A percentile compares a stretch with the other conserved stretches of the same genome.
phyloP scores from a whole-genome alignment of 2,797 vertebrate genomes.

The Oryzias dopingdopingensis region DNA sequence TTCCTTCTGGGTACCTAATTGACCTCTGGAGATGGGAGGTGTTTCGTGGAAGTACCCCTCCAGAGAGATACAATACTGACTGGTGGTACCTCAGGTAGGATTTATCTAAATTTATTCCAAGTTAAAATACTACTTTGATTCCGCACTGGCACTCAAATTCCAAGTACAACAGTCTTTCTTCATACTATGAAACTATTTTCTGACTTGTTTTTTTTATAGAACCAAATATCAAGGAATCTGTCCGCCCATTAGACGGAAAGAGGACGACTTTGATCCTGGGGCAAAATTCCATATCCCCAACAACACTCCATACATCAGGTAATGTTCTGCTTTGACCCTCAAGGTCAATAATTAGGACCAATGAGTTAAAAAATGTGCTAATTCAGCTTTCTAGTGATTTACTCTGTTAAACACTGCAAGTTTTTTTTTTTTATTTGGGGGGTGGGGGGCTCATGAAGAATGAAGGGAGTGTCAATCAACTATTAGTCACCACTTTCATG shows the following conservation, averaged over 20 bases:
- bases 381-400: background rate
- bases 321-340: conserved; percentile 25
- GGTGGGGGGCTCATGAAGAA: conserved; percentile 27
- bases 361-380: background rate
- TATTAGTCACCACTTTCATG: background rate
- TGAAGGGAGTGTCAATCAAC: background rate
- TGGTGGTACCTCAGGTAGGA: conserved; percentile 96
- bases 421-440: no score
- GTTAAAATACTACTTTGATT: background rate
- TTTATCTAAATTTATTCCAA: background rate
- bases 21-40: conserved; percentile 98
- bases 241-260: conserved; percentile 81
- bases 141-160: no score
- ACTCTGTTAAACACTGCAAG: no score
- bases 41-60: conserved; percentile 82
- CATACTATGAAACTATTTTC: background rate
- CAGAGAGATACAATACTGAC: conserved; percentile 86
- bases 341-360: background rate
- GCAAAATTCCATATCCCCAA: conserved; percentile 94
- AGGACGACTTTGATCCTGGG: conserved; percentile 90
- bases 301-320: conserved; percentile 98
- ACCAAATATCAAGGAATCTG: conserved; percentile 98
- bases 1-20: conserved; percentile 96
- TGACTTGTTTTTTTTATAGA: conserved; percentile 67
- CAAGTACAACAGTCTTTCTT: background rate